Base-by-base conservation (phyloP, 2,797 vertebrate species). In the Fistularia commersonii region DNA sequence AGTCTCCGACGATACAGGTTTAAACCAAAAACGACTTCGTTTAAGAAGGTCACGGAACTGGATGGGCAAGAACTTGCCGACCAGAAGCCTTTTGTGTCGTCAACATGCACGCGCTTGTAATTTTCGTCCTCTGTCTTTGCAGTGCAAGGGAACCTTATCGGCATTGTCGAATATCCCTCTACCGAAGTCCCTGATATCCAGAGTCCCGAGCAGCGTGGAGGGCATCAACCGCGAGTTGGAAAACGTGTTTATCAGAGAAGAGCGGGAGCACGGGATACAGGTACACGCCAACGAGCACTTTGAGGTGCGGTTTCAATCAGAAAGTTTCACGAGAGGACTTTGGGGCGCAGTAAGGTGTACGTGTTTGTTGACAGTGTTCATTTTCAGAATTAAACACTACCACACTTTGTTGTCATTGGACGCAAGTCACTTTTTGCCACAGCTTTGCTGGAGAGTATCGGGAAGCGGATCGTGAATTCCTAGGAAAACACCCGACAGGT, bases 221-320 rank as follows among this genome's bases (percentile, higher is more conserved):
- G 94, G 94, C 76, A 95, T 98, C 88, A 98, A 92, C 79, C 94
- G 93, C 0, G 95, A 98, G 85, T 85, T 98, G 66, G 96, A 98
- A 74, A 97, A 92, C 73, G 95, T 96, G 43, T 98, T 98, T 75
- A 93, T 98, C 88, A 93, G 91, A 77, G 92, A 97, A 57, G 90
- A 83, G 69, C 92, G 89, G 88, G 92, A 93, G 67, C 82, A 94
- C 79, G 76, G 92, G 76, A 72, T 93, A 91, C 74, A 86, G 92
- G 69, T 97, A 91, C 11, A 36, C 7, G 6, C 9, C 35, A 36
- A 36, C 6, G 35, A 36, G 35, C 35, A 8, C 7, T 36, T 36
- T 36, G 35, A 8, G 35, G 9, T 36, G 2, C 9, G 7, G 35
- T 8, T 36, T 10, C 35, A 7, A 36, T 36, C 2, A 36, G 9